Percentiles rank a stretch among this genome's conserved stretches.
phyloP scores from a whole-genome alignment of 2,113 vertebrate species.

The Ploceus nigricollis region DNA sequence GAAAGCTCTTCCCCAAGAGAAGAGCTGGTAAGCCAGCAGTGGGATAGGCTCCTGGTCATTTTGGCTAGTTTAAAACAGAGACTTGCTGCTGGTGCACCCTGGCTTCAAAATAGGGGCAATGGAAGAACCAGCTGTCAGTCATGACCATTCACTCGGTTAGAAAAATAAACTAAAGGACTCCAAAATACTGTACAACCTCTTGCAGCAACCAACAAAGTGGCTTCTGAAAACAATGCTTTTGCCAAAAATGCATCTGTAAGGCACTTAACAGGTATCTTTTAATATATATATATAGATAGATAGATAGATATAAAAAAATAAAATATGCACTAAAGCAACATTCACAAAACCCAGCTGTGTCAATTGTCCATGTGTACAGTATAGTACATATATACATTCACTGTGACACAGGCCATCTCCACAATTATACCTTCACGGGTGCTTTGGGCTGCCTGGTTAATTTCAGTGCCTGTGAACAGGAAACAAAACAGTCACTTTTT shows the following conservation, averaged over 20 bases:
- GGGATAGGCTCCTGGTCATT: conserved; percentile 28
- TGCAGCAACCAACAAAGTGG: conserved; percentile 53
- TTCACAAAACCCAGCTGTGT: conserved; percentile 72
- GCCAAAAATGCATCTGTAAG: conserved; percentile 76
- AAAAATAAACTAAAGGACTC: conserved; percentile 57
- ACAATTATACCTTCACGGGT: conserved; percentile 77
- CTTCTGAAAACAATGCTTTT: conserved; percentile 68
- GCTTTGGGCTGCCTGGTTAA: conserved; percentile 78
- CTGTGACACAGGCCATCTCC: background rate
- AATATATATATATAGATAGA: conserved; percentile 63
- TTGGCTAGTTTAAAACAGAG: conserved; percentile 54
- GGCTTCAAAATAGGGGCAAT: background rate
- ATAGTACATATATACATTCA: conserved; percentile 73
- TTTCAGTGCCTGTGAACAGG: conserved; percentile 77
- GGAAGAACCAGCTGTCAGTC: background rate
- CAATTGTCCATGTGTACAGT: conserved; percentile 59
- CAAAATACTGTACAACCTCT: conserved; percentile 65
- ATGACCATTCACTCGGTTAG: background rate
- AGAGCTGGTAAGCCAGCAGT: background rate
- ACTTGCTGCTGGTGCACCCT: background rate
- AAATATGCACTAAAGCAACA: conserved; percentile 75
- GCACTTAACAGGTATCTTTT: conserved; percentile 76
- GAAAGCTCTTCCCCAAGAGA: conserved; percentile 29
- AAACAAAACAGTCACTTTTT: conserved; percentile 16
- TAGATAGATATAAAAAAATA: conserved; percentile 78